Base-by-base conservation (phyloP, 2,797 vertebrate genomes). In the Bradypus variegatus region DNA sequence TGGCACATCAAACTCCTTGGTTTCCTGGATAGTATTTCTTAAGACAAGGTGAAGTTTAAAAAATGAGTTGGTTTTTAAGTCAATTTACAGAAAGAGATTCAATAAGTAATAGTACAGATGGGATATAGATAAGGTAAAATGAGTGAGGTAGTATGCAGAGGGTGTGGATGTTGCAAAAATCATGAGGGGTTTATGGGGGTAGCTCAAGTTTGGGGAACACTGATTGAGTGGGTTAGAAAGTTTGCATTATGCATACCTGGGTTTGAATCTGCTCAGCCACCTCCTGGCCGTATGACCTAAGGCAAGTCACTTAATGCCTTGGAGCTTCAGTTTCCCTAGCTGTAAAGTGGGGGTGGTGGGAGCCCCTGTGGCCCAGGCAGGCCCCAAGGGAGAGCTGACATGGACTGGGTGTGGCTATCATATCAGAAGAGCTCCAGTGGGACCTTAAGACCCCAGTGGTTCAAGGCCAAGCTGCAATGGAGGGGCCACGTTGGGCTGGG, bases 61-160 rank as follows among this genome's bases (percentile, higher is more conserved):
- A 72, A 70, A 15, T 18, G n/a, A 91, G 11, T 73, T 72, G 50
- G 23, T 25, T 89, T 58, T 88, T 60, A 88, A 85, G 76, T 88
- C 62, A 16, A 72, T 92, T 4, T 9, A 72, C 75, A 92, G 67
- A 81, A 83, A 70, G 41, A 10, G 45, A n/a, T 8, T 86, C 79
- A 31, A 19, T 60, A 12, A 73, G 27, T 62, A 67, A 31, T 2
- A 33, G 38, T 25, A 21, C 36, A 27, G 33, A 55, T n/a, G 19
- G 13, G 53, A 5, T 55, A 19, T 10, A 29, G 36, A 18, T 18
- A 13, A 5, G 25, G 12, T 41, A 8, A 41, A 18, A 33, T 8
- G 89, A 16, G 13, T 10, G 21, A 41, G 15, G 64, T 14, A 1
- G 15, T 5, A 2, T 3, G 10, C 11, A 4, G 14, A 0, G 4